phyloP scores from a whole-genome alignment of 2,113 vertebrate genomes.

The Butorides virescens region DNA sequence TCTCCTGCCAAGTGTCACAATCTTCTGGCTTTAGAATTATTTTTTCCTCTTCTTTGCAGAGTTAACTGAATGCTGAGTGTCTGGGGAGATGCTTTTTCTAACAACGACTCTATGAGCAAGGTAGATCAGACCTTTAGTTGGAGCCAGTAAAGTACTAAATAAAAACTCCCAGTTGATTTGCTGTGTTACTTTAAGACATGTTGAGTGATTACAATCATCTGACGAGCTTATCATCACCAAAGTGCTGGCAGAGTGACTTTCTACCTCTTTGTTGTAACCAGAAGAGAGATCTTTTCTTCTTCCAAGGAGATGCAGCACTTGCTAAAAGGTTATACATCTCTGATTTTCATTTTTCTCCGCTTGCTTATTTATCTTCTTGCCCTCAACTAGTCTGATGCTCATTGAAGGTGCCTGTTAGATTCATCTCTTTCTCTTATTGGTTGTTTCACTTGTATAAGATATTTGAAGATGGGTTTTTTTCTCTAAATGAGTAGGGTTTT shows the following conservation, averaged over 20 bases:
- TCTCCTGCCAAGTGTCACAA: not conserved
- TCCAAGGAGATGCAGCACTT: not conserved
- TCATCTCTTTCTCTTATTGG: not conserved
- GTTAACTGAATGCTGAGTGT: not conserved
- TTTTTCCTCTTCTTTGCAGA: not conserved
- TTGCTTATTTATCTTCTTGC: not conserved
- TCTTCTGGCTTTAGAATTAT: not conserved
- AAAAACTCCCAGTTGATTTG: not conserved
- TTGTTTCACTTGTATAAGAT: not conserved
- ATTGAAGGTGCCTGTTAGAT: not conserved
- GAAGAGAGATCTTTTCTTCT: not conserved
- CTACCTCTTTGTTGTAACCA: not conserved
- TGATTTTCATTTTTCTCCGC: not conserved
- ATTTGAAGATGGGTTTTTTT: not conserved
- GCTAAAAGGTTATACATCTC: not conserved
- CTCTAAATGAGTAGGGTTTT: not conserved
- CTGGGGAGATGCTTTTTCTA: not conserved
- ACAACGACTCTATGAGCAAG: not conserved
- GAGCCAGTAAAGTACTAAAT: not conserved
- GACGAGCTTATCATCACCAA: not conserved
- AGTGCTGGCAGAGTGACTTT: not conserved
- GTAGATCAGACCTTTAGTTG: not conserved
- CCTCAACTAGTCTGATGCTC: not conserved
- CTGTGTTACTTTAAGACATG: not conserved
- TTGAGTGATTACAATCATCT: not conserved